phyloP scores from a whole-genome alignment of 2,113 vertebrate genomes.

The Mus pahari region DNA sequence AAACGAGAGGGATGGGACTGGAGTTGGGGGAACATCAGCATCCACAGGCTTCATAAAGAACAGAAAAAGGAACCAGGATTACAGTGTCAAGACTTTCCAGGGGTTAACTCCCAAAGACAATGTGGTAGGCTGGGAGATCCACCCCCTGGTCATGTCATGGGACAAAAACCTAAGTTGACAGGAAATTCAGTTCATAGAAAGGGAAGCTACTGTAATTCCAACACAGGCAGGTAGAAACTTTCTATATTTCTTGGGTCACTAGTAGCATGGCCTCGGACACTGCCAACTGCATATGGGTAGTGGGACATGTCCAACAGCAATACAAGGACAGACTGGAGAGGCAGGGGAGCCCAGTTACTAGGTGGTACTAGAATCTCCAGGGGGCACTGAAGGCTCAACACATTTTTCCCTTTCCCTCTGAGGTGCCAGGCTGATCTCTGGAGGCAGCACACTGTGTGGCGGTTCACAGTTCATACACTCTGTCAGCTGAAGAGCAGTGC shows the following conservation, averaged over 20 bases:
- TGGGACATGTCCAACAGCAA: background rate
- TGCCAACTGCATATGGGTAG: background rate
- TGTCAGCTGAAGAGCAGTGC: background rate
- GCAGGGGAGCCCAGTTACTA: background rate
- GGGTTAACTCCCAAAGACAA: background rate
- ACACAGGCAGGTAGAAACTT: background rate
- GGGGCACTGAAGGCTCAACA: background rate
- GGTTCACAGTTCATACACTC: background rate
- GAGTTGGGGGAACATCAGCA: no score
- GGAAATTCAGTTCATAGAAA: background rate
- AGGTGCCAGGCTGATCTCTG: background rate
- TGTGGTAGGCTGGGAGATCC: background rate
- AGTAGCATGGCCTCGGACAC: background rate
- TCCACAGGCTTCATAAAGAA: background rate
- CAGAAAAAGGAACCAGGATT: background rate
- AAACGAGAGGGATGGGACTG: background rate
- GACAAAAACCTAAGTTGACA: background rate
- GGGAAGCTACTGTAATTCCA: background rate
- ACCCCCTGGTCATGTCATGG: background rate
- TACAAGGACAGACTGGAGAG: background rate
- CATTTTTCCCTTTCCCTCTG: background rate
- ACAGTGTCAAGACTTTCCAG: background rate
- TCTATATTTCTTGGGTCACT: background rate
- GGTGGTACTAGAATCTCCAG: constrained; percentile 1
- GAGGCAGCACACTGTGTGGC: background rate